Base-by-base conservation (phyloP, 2,797 vertebrate species). In the Scarus forsteni region DNA sequence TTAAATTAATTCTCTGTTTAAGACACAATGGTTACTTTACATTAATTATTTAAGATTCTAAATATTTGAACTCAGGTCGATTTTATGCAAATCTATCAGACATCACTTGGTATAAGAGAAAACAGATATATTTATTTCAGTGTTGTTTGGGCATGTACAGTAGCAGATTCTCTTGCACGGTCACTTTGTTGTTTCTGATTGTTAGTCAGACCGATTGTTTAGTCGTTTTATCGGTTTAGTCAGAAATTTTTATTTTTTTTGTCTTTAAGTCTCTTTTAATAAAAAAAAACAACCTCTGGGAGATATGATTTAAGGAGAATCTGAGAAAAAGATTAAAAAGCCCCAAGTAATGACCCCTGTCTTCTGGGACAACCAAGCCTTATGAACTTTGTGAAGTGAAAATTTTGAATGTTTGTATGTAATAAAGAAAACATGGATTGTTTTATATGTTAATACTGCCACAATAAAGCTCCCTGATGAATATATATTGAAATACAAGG, bases 361-460 rank as follows among this genome's bases (percentile, higher is more conserved):
- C 89, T 93, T 95, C 81, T 88, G 89, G 94, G 96, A 96, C 95
- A 93, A 92, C 95, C 78, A 93, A 97, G 96, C 96, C 97, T 98
- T 98, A 98, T 93, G 85, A 94, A 94, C 94, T 98, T 98, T 98
- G 96, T 98, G 97, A 94, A 95, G 95, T 96, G 92, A 95, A 92
- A 55, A 94, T 95, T 97, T 95, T 96, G 95, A 95, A 93, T 94
- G 94, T 99, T 98, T 98, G 92, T 97, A 93, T 97, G 96, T 98
- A 95, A 93, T 79, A 92, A 88, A 80, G 53, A 93, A 95, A 93
- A 86, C 64, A 95, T 93, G 93, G 90, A 94, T 96, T 97, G 96
- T 98, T 99, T 98, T 98, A 93, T 98, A 98, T 98, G 96, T 97
- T 96, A 96, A 94, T 96, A 97, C 94, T 95, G 94, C 96, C 94